Base-by-base conservation (phyloP, 2,888 invertebrate species). In the Carabus problematicus region DNA sequence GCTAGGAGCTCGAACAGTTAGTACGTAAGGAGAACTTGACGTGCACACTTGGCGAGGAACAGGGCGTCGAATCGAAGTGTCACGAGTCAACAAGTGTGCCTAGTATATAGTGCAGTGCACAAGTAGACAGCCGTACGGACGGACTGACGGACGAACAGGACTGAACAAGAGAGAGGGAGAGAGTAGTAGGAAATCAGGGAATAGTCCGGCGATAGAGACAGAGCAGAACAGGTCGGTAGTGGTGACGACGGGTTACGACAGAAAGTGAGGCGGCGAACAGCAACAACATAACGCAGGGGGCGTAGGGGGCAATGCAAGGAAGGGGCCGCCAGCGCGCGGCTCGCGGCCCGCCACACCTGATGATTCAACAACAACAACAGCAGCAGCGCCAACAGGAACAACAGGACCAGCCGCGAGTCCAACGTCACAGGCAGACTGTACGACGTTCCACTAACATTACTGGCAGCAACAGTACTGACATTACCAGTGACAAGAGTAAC, bases 271-370 rank as follows among this genome's bases (percentile, higher is more conserved):
- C 52, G 52, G 52, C 14, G 52, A 19, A 14, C 52, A 29, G 29
- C 29, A 29, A 29, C 29, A 29, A 52, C 52, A 52, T 8, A 52
- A 14, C 52, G 52, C 1, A 52, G 16, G 42, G 59, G 42, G 40
- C 16, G 12, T 7, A 39, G 41, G 59, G 41, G 59, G 59, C 59
- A 18, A 59, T 59, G 59, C 59, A 41, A 59, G 67, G 59, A 59
- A 60, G 60, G 60, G 52, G 67, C 67, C 60, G 67, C 67, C 67
- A 67, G 52, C 56, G 67, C 67, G 67, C 78, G 77, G 76, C 72
- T 80, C 80, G 76, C 80, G 79, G 77, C 72, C 79, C 79, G 76
- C 79, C 79, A 72, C 79, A 79, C 74, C 78, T 77, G 72, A 79
- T 79, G 74, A 77, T 60, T 40, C 71, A 61, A 47, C 71, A 70